These are phyloP conservation scores for Pyrochroa serraticornis DNA, from an alignment of 2,888 invertebrate species.

Conservation along the genomic window DNA sequence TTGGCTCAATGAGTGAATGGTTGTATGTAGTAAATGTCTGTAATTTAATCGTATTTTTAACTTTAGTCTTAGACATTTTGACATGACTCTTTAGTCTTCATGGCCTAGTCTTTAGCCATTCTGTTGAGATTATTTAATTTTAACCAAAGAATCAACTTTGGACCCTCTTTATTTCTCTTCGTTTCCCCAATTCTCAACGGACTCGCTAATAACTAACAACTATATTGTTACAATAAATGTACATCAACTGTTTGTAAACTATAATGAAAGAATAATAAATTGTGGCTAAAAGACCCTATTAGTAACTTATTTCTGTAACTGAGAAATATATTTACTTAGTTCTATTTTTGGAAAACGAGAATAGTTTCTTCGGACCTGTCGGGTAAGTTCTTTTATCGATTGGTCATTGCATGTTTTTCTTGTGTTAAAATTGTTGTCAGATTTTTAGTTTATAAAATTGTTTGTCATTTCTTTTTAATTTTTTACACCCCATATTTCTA, in stretches of 20 bases:
- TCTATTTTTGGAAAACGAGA: conserved; percentile 14
- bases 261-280: conserved; percentile 47
- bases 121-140: conserved; percentile 37
- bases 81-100: conserved; percentile 41
- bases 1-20: conserved; percentile 44
- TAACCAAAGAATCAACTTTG: conserved; percentile 16
- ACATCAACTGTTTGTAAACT: conserved; percentile 49
- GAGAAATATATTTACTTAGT: neutral
- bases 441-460: conserved; percentile 38
- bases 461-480: conserved; percentile 25
- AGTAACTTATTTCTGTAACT: conserved; percentile 19
- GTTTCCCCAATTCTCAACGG: conserved; percentile 32
- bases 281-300: conserved; percentile 42
- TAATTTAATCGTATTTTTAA: conserved; percentile 37
- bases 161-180: conserved; percentile 10
- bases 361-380: neutral
- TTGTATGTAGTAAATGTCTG: conserved; percentile 41
- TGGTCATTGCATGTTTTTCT: conserved; percentile 35
- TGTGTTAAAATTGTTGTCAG: conserved; percentile 54
- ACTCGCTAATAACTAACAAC: conserved; percentile 40
- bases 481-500: conserved; percentile 54
- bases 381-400: conserved; percentile 41
- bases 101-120: conserved; percentile 47
- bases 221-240: conserved; percentile 45
- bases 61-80: conserved; percentile 37